These are phyloP conservation scores for Chelonoidis abingdonii DNA, from an alignment of 2,113 vertebrate species.

Conservation along the genomic window DNA sequence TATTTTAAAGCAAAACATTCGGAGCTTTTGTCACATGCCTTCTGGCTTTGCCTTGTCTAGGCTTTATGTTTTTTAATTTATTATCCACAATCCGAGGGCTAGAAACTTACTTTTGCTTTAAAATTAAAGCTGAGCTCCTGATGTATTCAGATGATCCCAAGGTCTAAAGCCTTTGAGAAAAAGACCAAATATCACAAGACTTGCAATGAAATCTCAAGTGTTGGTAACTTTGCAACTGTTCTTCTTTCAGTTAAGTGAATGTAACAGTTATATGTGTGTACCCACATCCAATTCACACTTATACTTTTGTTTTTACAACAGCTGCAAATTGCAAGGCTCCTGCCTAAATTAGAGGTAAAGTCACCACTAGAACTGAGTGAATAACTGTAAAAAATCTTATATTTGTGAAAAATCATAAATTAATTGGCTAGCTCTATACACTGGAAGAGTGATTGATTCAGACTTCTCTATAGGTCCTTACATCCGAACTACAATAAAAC, in stretches of 20 bases:
- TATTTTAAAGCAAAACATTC: neutral
- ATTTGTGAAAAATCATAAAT: neutral
- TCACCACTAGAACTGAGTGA: neutral
- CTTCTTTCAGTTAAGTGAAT: neutral
- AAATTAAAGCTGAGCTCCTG: neutral
- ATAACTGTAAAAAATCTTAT: neutral
- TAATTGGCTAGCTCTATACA: neutral
- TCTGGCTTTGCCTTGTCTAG: neutral
- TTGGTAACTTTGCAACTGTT: neutral
- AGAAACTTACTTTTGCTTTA: neutral
- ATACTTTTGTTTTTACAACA: neutral
- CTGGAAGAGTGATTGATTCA: neutral
- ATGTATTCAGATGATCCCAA: neutral
- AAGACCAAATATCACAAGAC: neutral
- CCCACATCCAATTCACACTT: too few relatives aligned
- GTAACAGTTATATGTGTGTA: too few relatives aligned
- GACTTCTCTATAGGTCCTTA: too few relatives aligned
- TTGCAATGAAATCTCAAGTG: neutral
- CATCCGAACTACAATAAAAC: too few relatives aligned
- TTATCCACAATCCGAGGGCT: neutral
- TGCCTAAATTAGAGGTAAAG: neutral
- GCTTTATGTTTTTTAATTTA: too few relatives aligned
- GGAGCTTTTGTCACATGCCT: neutral
- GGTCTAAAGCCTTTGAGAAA: neutral
- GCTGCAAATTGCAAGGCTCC: neutral